Conservation (phyloP, 2,888 invertebrate genomes). For the Megaustenia siamemsis region DNA sequence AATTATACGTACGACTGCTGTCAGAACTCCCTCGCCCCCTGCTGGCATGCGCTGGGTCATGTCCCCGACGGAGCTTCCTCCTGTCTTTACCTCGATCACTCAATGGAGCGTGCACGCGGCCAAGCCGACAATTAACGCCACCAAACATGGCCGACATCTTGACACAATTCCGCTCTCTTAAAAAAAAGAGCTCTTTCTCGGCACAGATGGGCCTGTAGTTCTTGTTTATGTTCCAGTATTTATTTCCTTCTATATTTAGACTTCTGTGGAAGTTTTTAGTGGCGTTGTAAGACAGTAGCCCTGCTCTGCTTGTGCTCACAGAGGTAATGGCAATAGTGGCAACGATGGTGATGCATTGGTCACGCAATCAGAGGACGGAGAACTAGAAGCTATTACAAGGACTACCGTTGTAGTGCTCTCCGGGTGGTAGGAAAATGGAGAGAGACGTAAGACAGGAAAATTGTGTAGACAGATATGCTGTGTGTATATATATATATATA, state of each 20-base stretch:
- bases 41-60: background rate
- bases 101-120: constrained; percentile 9
- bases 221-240: background rate
- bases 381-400: no score
- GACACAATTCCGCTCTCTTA: background rate
- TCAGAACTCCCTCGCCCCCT: background rate
- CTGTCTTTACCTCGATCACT: background rate
- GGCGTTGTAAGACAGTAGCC: no score
- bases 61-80: background rate
- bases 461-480: background rate
- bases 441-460: no score
- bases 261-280: no score
- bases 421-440: no score
- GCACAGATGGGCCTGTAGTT: background rate
- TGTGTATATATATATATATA: background rate
- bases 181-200: background rate
- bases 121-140: constrained; percentile 31
- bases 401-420: no score
- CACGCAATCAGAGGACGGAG: no score
- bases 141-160: background rate
- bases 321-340: no score
- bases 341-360: no score
- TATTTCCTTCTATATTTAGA: no score
- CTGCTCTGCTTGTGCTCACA: no score
- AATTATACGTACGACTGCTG: no score